phyloP scores from a whole-genome alignment of 2,797 vertebrate species.

The Tympanoctomys barrerae region DNA sequence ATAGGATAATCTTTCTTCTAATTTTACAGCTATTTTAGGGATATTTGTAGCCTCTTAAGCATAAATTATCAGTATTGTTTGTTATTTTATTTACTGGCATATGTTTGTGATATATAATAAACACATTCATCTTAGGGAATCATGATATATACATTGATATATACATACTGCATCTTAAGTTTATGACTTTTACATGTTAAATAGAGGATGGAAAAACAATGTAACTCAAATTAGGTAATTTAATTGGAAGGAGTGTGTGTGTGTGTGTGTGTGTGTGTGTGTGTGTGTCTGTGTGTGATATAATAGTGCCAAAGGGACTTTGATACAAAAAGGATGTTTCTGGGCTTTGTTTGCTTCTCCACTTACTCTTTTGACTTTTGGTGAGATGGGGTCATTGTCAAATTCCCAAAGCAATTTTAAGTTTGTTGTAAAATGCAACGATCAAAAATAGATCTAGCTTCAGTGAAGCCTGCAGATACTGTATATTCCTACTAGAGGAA shows the following conservation, averaged over 20 bases:
- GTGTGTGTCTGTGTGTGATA: not conserved
- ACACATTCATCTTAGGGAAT: not conserved
- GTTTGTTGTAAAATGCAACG: not conserved
- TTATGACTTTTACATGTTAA: not conserved
- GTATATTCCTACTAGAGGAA: not conserved
- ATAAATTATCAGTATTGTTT: not conserved
- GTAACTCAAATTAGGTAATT: not conserved
- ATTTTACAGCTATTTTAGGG: not conserved
- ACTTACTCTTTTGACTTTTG: not conserved
- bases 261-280: too few species aligned
- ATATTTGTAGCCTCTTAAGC: not conserved
- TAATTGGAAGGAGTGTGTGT: not conserved
- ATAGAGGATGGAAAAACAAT: not conserved
- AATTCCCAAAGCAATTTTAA: not conserved
- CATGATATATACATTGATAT: not conserved
- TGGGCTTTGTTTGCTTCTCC: not conserved
- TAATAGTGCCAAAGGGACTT: not conserved
- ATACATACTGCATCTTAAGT: not conserved
- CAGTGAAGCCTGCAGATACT: not conserved
- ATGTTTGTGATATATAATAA: not conserved
- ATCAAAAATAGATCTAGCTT: not conserved
- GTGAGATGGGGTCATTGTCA: not conserved
- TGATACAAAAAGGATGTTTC: not conserved
- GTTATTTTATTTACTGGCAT: not conserved
- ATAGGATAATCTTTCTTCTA: not conserved